phyloP scores from a whole-genome alignment of 2,113 vertebrate genomes.

The Struthidea cinerea region DNA sequence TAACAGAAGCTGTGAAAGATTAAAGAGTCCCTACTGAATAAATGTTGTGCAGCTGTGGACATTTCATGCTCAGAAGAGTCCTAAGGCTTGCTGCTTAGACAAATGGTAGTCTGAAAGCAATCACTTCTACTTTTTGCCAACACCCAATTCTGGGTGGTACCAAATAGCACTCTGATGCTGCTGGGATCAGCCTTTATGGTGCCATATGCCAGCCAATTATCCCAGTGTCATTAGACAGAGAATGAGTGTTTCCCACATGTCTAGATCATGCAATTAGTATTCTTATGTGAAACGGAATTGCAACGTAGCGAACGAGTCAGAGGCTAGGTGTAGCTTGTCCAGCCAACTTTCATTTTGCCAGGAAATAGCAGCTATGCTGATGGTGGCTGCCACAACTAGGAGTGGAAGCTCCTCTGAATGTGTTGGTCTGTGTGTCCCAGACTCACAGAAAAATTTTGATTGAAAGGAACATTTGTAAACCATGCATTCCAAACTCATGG shows the following conservation, averaged over 20 bases:
- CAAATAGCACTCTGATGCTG: neutral
- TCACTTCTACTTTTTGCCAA: neutral
- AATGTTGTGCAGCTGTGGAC: neutral
- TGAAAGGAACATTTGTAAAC: neutral
- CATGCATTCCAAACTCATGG: neutral
- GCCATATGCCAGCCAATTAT: conserved; percentile 37
- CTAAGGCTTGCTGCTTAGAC: neutral
- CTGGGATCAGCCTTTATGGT: neutral
- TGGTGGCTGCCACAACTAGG: neutral
- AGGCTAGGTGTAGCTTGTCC: neutral
- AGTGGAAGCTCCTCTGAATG: neutral
- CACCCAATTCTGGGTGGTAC: neutral
- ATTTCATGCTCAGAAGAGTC: neutral
- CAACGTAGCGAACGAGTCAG: neutral
- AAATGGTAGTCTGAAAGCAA: conserved; percentile 2
- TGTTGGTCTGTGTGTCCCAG: neutral
- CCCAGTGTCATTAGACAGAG: neutral
- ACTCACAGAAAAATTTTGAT: neutral
- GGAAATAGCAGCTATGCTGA: neutral
- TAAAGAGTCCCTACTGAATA: neutral
- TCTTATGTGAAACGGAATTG: neutral
- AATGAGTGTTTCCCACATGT: conserved; percentile 9
- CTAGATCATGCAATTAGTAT: neutral
- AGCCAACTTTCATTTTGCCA: neutral
- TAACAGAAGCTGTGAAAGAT: neutral